Conservation (phyloP, 1,140 invertebrate genomes). For the Adoxophyes honmai region DNA sequence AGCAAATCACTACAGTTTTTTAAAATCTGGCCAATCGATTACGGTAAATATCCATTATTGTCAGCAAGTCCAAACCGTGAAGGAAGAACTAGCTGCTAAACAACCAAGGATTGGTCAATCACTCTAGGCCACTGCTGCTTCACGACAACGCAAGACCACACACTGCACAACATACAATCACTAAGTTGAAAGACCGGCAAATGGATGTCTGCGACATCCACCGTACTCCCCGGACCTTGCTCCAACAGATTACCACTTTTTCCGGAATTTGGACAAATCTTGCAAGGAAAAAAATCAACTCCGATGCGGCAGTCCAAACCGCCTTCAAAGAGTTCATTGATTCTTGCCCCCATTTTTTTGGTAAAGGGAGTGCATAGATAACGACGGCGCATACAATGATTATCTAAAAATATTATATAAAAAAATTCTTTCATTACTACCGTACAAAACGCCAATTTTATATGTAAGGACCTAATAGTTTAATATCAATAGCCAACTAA, state of each 20-base stretch:
- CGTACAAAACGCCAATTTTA: too few relatives aligned
- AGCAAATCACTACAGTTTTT: slow-evolving; percentile 13
- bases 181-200: slow-evolving; percentile 21
- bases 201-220: slow-evolving; percentile 26
- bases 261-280: slow-evolving; percentile 18
- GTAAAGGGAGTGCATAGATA: slow-evolving; percentile 15
- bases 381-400: not conserved
- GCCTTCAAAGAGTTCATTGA: slow-evolving; percentile 27
- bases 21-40: slow-evolving; percentile 8
- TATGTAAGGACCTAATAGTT: too few relatives aligned
- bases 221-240: slow-evolving; percentile 25
- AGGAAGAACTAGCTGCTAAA: slow-evolving; percentile 23
- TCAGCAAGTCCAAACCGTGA: slow-evolving; percentile 9
- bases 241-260: slow-evolving; percentile 16
- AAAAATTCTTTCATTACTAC: too few relatives aligned
- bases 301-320: slow-evolving; percentile 13
- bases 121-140: slow-evolving; percentile 21
- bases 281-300: not conserved
- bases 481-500: too few relatives aligned
- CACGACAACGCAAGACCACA: slow-evolving; percentile 26
- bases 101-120: slow-evolving; percentile 27
- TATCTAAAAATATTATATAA: not conserved
- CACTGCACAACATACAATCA: slow-evolving; percentile 21
- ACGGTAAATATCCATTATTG: not conserved
- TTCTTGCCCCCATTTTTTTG: slow-evolving; percentile 22